Conservation (phyloP, 2,797 vertebrate species). For the Aulostomus chinensis region DNA sequence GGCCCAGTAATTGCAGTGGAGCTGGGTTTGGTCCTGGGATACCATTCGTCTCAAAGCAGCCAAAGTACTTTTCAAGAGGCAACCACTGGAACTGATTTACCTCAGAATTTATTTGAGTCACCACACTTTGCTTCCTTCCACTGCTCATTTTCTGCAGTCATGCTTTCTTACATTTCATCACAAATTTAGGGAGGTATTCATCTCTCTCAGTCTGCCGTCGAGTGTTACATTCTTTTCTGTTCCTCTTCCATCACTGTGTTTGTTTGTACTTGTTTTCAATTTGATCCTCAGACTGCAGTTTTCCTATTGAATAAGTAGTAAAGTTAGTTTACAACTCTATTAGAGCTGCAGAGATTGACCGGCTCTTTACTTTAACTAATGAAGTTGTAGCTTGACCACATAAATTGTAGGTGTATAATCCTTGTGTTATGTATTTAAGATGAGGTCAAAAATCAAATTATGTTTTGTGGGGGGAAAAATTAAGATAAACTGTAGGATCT, state of each 20-base stretch:
- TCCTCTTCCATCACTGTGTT: conserved; percentile 1
- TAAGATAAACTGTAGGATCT: not conserved
- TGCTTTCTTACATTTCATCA: conserved; percentile 21
- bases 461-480: conserved; percentile 2
- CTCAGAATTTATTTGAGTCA: conserved; percentile 41
- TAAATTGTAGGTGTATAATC: conserved; percentile 35
- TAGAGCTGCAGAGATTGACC: conserved; percentile 23
- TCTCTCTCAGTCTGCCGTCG: conserved; percentile 6
- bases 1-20: conserved; percentile 58
- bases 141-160: conserved; percentile 14
- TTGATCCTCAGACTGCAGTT: conserved; percentile 30
- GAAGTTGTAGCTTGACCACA: conserved; percentile 36
- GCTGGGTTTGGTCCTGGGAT: conserved; percentile 46
- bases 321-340: conserved; percentile 57
- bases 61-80: conserved; percentile 59
- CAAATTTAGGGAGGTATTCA: not conserved
- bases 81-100: conserved; percentile 71
- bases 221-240: not conserved
- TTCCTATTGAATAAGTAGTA: conserved; percentile 57
- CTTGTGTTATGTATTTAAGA: conserved; percentile 3
- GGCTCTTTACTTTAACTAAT: conserved; percentile 61
- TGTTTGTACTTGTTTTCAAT: conserved; percentile 8
- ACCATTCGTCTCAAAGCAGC: conserved; percentile 46
- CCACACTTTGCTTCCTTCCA: conserved; percentile 12
- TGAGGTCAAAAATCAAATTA: not conserved